Base-by-base conservation (phyloP, 2,888 invertebrate species). In the Microctonus aethiopoides region DNA sequence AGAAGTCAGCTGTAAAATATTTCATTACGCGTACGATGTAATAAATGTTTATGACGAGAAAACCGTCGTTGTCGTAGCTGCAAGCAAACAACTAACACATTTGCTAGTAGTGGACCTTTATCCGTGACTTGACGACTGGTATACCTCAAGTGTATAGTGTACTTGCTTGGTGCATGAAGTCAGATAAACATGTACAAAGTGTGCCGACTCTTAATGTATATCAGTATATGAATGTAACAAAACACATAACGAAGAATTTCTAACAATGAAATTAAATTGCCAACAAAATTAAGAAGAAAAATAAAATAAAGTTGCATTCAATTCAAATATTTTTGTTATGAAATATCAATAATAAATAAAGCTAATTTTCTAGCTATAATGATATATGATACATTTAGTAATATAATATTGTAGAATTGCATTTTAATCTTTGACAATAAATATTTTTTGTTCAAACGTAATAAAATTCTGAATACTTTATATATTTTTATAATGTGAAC, bases 21-120 rank as follows among this genome's bases (percentile, higher is more conserved):
- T 79, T 79, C 78, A 79, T 77, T 78, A 76, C 77, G 63, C 70
- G 52, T 63, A 57, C 61, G 70, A 67, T 68, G 74, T 68, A 79
- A 78, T 78, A 77, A 78, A 79, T 76, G 78, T 78, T 79, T 79
- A 79, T 74, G 77, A 72, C 72, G 34, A 52, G 63, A 69, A 46
- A 72, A 68, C 63, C 26, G 56, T 29, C 29, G 56, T 13, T 22
- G 61, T 65, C 41, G 36, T 54, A 65, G 60, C 65, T 65, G 54
- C 70, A 54, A 57, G 54, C 39, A 39, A 52, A 54, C 52, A 65
- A 29, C 51, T 24, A 16, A n/a, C 13, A 61, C 51, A 20, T 51
- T 24, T 1, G 26, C 7, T n/a, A n/a, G n/a, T n/a, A n/a, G n/a
- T 20, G 52, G 61, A 54, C 36, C 65, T 70, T 52, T 59, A 70